Evolutionary conservation across 2,113 vertebrate genomes (phyloP), one percentile per base, ranked within the genome.

Genomic region (Strigops habroptila): DNA sequence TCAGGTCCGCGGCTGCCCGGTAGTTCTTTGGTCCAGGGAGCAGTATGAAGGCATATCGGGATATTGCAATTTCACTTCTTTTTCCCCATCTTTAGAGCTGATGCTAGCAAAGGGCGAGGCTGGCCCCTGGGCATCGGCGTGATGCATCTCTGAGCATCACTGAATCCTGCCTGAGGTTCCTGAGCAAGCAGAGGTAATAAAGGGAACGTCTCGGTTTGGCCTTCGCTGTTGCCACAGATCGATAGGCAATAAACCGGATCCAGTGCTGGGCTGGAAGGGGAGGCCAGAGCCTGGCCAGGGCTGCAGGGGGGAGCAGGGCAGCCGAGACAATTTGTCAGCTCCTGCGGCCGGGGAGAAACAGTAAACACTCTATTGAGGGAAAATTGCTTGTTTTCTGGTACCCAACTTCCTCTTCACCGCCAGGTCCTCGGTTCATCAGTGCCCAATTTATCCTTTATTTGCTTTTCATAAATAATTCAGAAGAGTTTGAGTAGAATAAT

Each of bases 391-490:
- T 97, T 98, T 98, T 96, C 92, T 93, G 94, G 94, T 95, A 95
- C 89, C 89, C 87, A 96, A 79, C 97, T 97, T 97, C 84, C 88
- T 90, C 88, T 89, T 93, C 68, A 33, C 68, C 35, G 35, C 93
- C 93, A 93, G 96, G 94, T 94, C 95, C 93, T 93, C 3, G 24
- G 97, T 98, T 98, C 96, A 93, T 97, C 97, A 88, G 88, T 95
- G 96, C 97, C 97, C 94, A 88, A 97, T 98, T 98, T 97, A 96
- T 96, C 97, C 95, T 98, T 97, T 97, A 97, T 97, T 98, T 97
- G 94, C 91, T 96, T 97, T 97, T 97, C 95, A 93, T 98, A 98
- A 98, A 97, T 98, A 97, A 98, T 98, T 98, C 97, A 97, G 86
- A 97, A 90, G 94, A 86, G 43, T 96, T 98, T 95, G 91, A 97